A percentile compares a stretch with the other conserved stretches of the same genome.
Evolutionary conservation across 1,140 invertebrate species (phyloP).

Genomic region (Leptinotarsa lineolata): DNA sequence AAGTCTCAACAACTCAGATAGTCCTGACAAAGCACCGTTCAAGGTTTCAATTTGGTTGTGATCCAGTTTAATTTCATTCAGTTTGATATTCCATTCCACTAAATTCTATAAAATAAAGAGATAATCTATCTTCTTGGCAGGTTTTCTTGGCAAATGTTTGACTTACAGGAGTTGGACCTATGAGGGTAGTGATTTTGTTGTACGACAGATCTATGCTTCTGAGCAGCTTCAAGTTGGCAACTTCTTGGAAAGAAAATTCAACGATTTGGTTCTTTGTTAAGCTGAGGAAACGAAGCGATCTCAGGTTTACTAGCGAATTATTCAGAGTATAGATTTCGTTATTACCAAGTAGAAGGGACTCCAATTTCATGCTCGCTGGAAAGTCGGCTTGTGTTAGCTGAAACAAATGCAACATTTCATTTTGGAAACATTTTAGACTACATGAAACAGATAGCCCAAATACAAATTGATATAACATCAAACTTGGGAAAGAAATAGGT

Average conservation of each 20-base stretch:
- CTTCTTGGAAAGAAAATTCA: slow-evolving; percentile 77
- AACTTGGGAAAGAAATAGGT: no score
- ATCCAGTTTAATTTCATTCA: slow-evolving; percentile 72
- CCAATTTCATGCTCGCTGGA: slow-evolving; percentile 66
- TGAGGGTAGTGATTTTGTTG: slow-evolving; percentile 71
- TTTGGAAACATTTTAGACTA: no score
- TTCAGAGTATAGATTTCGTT: slow-evolving; percentile 74
- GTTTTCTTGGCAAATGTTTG: neutral
- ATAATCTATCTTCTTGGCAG: neutral
- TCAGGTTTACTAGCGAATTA: slow-evolving; percentile 71
- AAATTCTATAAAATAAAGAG: slow-evolving; percentile 63
- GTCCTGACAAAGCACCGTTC: slow-evolving; percentile 73
- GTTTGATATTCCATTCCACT: slow-evolving; percentile 70
- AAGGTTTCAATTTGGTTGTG: slow-evolving; percentile 71
- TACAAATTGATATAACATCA: no score
- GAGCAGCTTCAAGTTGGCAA: slow-evolving; percentile 70
- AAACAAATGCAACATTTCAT: slow-evolving; percentile 37
- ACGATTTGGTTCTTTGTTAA: slow-evolving; percentile 74
- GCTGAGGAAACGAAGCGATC: slow-evolving; percentile 69
- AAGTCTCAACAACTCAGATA: slow-evolving; percentile 70
- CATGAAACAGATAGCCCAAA: no score
- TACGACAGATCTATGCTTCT: slow-evolving; percentile 72
- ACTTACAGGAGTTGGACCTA: slow-evolving; percentile 70
- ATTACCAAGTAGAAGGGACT: slow-evolving; percentile 69
- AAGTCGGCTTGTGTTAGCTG: slow-evolving; percentile 78